These are phyloP conservation scores for Ctenopoma kingsleyae DNA, from an alignment of 2,797 vertebrate genomes.

Conservation along the genomic window DNA sequence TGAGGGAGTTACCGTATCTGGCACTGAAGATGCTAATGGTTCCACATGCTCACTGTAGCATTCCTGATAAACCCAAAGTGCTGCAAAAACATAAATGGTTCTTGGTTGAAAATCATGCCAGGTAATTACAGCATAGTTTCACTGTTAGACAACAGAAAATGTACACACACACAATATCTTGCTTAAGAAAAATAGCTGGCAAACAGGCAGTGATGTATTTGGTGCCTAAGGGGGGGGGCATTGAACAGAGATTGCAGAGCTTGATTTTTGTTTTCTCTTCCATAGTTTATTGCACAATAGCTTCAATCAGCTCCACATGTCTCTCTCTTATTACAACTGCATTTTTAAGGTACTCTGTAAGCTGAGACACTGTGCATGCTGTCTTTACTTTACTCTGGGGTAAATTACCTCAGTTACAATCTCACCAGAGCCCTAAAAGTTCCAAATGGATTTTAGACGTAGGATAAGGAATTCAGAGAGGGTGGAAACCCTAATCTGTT, in stretches of 20 bases:
- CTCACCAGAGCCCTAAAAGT: neutral
- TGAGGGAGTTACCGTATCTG: constrained; percentile 52
- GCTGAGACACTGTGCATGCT: neutral
- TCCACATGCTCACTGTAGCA: constrained; percentile 1
- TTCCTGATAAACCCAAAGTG: neutral
- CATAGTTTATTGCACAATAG: constrained; percentile 4
- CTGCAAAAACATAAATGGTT: constrained; percentile 12
- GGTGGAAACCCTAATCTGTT: too few species aligned
- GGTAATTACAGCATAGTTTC: constrained; percentile 16
- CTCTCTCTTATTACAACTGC: neutral
- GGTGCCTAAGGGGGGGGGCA: neutral
- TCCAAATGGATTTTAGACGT: neutral
- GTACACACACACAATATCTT: constrained; percentile 5
- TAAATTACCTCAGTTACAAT: neutral
- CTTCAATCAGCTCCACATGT: constrained; percentile 1
- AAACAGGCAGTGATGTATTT: constrained; percentile 13
- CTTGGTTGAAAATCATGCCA: constrained; percentile 11
- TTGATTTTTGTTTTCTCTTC: constrained; percentile 2
- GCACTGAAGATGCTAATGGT: neutral
- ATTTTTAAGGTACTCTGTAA: neutral
- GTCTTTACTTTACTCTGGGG: neutral
- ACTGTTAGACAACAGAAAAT: constrained; percentile 16
- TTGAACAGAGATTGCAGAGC: neutral
- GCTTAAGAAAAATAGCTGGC: constrained; percentile 9
- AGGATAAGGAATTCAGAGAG: neutral